Percentiles rank a stretch among this genome's conserved stretches.
These are phyloP conservation scores for Anas capensis DNA, from an alignment of 2,797 vertebrate genomes.

Conservation along the genomic window DNA sequence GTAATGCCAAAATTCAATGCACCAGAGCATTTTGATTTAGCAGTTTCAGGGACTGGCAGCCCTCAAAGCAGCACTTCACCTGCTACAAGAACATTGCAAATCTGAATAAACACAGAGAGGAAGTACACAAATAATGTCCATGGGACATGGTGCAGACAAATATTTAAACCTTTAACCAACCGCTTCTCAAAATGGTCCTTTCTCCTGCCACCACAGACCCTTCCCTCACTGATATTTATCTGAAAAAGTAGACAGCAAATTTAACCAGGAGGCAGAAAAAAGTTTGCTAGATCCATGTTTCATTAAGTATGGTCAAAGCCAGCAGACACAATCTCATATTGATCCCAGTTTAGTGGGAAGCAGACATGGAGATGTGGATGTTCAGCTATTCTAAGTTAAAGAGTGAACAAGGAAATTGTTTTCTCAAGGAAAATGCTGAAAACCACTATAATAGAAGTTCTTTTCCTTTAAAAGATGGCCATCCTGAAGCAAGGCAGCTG, in stretches of 20 bases:
- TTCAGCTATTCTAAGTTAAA: not conserved
- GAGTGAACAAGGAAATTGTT: not conserved
- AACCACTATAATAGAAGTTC: not conserved
- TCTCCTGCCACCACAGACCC: not conserved
- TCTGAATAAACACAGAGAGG: slow-evolving; percentile 11
- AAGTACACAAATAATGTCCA: not conserved
- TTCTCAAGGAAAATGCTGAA: not conserved
- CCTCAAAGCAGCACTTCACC: slow-evolving; percentile 55
- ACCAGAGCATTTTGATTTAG: slow-evolving; percentile 58
- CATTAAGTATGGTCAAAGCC: not conserved
- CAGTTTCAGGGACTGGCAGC: slow-evolving; percentile 5
- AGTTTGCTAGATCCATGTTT: not conserved
- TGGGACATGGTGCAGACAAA: not conserved
- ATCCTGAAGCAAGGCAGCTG: not conserved
- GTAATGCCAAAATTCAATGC: slow-evolving; percentile 43
- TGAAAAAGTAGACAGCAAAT: slow-evolving; percentile 1
- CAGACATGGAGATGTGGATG: not conserved
- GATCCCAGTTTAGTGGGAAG: not conserved
- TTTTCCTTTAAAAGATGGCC: not conserved
- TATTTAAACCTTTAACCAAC: slow-evolving; percentile 26
- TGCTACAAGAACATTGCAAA: slow-evolving; percentile 16
- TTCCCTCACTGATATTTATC: not conserved
- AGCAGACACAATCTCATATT: not conserved
- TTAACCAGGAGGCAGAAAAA: not conserved
- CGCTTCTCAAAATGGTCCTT: not conserved